Percentiles rank a stretch among this genome's conserved stretches.
phyloP scores from a whole-genome alignment of 1,140 invertebrate genomes.

The Drosophila trapezifrons region DNA sequence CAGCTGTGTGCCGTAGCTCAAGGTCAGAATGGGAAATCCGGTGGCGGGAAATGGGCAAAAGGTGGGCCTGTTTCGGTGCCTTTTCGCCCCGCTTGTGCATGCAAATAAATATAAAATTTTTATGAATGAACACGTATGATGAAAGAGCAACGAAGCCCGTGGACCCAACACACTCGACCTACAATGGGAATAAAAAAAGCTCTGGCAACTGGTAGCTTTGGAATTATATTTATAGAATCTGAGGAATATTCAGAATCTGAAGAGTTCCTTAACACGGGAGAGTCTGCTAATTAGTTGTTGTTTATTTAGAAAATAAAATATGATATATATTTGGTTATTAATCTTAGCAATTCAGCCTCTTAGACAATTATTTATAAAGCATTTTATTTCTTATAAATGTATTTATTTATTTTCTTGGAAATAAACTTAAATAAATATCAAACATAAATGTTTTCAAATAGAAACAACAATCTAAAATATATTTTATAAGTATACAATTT shows the following conservation, averaged over 20 bases:
- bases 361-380: not conserved
- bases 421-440: not conserved
- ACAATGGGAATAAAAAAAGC: constrained; percentile 54
- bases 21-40: constrained; percentile 55
- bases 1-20: constrained; percentile 61
- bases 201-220: not conserved
- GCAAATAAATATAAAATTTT: constrained; percentile 82
- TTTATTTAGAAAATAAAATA: not conserved
- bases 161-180: constrained; percentile 29
- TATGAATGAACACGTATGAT: constrained; percentile 82
- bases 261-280: not conserved
- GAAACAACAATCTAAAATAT: no score
- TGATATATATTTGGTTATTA: not conserved
- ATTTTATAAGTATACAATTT: not conserved
- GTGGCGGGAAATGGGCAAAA: constrained; percentile 3
- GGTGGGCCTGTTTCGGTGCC: constrained; percentile 31
- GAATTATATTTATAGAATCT: constrained; percentile 5
- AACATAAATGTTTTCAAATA: no score
- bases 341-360: no score
- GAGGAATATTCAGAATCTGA: not conserved
- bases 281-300: not conserved
- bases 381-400: not conserved
- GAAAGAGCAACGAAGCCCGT: constrained; percentile 62
- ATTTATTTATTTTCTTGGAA: no score
- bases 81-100: constrained; percentile 58